These are phyloP conservation scores for Condylura cristata DNA, from an alignment of 2,113 vertebrate genomes.

Conservation along the genomic window DNA sequence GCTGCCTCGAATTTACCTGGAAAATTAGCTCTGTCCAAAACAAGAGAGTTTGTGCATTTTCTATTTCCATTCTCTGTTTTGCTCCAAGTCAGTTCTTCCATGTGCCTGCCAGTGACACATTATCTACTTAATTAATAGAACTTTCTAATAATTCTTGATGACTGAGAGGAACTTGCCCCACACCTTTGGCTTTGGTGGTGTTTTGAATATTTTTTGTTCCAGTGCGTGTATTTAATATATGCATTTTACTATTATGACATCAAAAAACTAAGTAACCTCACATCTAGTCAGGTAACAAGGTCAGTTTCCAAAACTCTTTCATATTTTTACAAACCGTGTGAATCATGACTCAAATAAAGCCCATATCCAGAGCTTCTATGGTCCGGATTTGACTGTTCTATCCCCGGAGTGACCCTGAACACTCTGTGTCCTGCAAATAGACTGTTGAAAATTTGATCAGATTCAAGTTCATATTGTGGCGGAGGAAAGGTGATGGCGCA, in stretches of 20 bases:
- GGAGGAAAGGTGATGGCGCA: not conserved
- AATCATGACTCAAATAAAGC: not conserved
- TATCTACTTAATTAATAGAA: not conserved
- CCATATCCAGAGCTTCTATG: not conserved
- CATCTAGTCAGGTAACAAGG: not conserved
- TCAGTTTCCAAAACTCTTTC: not conserved
- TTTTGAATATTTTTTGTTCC: not conserved
- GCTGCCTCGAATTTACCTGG: conserved; percentile 41
- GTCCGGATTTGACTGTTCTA: not conserved
- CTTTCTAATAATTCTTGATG: not conserved
- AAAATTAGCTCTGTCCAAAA: conserved; percentile 57
- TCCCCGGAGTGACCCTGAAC: not conserved
- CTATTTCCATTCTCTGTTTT: not conserved
- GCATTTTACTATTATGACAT: not conserved
- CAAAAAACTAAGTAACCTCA: not conserved
- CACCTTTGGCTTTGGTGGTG: not conserved
- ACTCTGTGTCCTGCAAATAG: not conserved
- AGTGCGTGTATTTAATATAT: not conserved
- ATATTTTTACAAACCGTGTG: not conserved
- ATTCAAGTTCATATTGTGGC: not conserved
- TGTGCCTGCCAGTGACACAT: not conserved
- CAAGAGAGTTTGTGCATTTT: not conserved
- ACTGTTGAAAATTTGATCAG: not conserved
- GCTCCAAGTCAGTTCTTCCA: not conserved
- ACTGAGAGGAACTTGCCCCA: not conserved